Conservation (phyloP, 2,113 vertebrate genomes). For the Corythornis madagascariensis region DNA sequence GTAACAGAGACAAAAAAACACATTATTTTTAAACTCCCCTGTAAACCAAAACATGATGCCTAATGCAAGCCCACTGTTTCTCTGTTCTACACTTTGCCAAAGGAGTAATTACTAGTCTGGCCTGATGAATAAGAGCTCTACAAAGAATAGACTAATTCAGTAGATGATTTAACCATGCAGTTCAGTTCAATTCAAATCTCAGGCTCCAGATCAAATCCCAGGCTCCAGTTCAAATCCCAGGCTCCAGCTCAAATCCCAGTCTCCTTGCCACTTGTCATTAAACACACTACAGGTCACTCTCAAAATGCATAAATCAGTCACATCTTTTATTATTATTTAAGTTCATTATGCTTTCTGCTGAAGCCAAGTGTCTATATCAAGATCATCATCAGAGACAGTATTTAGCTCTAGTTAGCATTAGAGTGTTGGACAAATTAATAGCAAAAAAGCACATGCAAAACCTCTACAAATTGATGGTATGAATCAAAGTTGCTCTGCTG, state of each 20-base stretch:
- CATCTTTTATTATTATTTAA: not conserved
- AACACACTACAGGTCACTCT: not conserved
- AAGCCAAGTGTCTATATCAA: not conserved
- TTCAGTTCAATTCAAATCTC: not conserved
- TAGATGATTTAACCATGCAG: not conserved
- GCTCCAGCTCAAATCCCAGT: not conserved
- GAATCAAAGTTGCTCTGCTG: not conserved
- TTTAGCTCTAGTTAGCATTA: not conserved
- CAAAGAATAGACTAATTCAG: not conserved
- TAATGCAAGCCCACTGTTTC: not conserved
- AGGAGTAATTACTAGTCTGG: not conserved
- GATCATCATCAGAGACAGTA: not conserved
- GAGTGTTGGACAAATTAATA: not conserved
- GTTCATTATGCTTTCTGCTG: not conserved
- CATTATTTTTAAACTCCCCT: not conserved
- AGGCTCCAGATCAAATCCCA: not conserved
- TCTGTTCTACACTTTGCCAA: not conserved
- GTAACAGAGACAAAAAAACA: not conserved
- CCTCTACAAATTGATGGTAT: not conserved
- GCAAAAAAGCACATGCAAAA: not conserved
- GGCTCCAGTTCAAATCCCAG: too few species aligned
- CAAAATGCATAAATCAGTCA: conserved; percentile 23
- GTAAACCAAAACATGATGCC: not conserved
- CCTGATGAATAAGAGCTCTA: not conserved
- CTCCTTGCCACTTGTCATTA: not conserved